These are phyloP conservation scores for Operophtera brumata DNA, from an alignment of 2,888 invertebrate genomes.

Conservation along the genomic window DNA sequence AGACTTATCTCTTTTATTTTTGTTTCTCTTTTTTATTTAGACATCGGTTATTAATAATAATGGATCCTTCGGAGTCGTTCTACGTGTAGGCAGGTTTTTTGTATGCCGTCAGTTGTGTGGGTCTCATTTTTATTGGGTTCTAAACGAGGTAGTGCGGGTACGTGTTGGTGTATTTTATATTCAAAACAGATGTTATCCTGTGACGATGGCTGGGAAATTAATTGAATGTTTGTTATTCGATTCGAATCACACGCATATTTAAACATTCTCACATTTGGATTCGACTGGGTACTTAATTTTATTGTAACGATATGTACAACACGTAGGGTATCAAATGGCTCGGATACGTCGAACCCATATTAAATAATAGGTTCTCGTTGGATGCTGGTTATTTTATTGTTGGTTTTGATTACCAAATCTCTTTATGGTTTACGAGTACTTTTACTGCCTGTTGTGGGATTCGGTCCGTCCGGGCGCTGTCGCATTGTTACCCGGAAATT, in stretches of 20 bases:
- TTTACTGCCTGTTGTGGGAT: constrained; percentile 40
- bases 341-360: constrained; percentile 10
- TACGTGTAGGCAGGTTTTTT: constrained; percentile 70
- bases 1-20: constrained; percentile 57
- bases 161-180: constrained; percentile 72
- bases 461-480: constrained; percentile 32
- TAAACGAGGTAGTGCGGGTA: constrained; percentile 60
- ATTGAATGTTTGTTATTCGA: constrained; percentile 73
- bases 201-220: constrained; percentile 68
- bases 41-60: constrained; percentile 79
- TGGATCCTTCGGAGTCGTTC: constrained; percentile 71
- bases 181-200: constrained; percentile 76
- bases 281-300: constrained; percentile 40
- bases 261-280: constrained; percentile 62
- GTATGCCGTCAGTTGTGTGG: constrained; percentile 66
- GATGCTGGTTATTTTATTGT: constrained; percentile 29
- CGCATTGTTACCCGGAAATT: constrained; percentile 56
- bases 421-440: constrained; percentile 43
- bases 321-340: constrained; percentile 34
- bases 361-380: constrained; percentile 25
- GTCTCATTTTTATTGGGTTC: constrained; percentile 69
- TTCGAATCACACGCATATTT: constrained; percentile 66
- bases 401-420: constrained; percentile 42
- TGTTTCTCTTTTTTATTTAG: constrained; percentile 72
- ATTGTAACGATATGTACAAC: constrained; percentile 38